phyloP scores from a whole-genome alignment of 2,888 invertebrate species.

The Eulithis prunata region DNA sequence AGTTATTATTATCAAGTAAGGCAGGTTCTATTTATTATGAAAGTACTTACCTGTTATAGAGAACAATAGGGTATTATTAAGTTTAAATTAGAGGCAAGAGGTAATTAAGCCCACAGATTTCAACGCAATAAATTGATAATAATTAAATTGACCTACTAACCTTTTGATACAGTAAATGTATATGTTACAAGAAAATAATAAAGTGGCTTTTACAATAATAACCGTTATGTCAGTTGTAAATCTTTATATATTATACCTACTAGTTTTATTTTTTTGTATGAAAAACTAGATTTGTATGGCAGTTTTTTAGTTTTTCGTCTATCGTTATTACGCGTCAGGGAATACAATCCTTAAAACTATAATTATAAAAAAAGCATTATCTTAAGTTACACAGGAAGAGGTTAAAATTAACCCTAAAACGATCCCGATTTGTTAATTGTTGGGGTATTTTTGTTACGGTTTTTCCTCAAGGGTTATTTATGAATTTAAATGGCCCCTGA shows the following conservation, averaged over 20 bases:
- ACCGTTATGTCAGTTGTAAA: too few relatives aligned
- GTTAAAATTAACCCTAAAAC: conserved; percentile 78
- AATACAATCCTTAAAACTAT: background rate
- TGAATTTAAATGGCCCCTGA: conserved; percentile 77
- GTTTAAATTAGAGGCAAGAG: conserved; percentile 5
- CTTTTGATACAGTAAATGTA: background rate
- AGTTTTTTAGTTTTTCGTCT: background rate
- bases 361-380: conserved; percentile 46
- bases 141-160: background rate
- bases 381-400: conserved; percentile 63
- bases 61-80: conserved; percentile 8
- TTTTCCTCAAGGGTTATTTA: conserved; percentile 73
- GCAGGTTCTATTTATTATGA: background rate
- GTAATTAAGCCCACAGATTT: conserved; percentile 1
- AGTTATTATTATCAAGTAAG: background rate
- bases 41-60: background rate
- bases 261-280: background rate
- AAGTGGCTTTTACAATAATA: too few relatives aligned
- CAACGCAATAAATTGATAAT: background rate
- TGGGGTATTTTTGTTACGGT: conserved; percentile 64
- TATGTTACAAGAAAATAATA: too few relatives aligned
- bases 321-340: background rate
- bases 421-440: conserved; percentile 81
- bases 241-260: background rate
- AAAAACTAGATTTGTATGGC: background rate